These are phyloP conservation scores for Heliconius cydno DNA, from an alignment of 2,888 invertebrate species.

Conservation along the genomic window DNA sequence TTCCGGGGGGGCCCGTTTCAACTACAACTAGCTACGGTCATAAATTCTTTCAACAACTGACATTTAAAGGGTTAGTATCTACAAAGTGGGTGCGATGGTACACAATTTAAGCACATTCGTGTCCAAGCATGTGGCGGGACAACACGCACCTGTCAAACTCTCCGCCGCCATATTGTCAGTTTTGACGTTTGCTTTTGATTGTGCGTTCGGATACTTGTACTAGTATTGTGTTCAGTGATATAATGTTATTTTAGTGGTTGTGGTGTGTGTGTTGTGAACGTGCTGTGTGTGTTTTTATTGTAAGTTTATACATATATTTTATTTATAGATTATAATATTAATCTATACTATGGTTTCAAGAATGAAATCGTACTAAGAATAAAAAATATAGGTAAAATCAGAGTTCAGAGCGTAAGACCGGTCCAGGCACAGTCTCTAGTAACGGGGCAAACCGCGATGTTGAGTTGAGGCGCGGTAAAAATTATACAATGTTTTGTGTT, in stretches of 20 bases:
- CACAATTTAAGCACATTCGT: conserved; percentile 60
- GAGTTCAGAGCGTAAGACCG: no score
- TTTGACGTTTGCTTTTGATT: conserved; percentile 55
- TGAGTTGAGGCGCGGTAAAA: no score
- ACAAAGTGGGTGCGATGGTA: conserved; percentile 59
- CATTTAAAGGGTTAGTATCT: conserved; percentile 74
- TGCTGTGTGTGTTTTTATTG: conserved; percentile 55
- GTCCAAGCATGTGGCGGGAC: conserved; percentile 67
- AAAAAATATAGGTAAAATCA: no score
- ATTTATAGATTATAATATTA: no score
- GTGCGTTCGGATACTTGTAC: conserved; percentile 50
- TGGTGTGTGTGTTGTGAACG: conserved; percentile 52
- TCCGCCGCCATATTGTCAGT: conserved; percentile 58
- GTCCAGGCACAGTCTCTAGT: no score
- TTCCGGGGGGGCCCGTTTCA: conserved; percentile 71
- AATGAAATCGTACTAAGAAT: no score
- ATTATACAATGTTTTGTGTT: no score
- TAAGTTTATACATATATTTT: conserved; percentile 49
- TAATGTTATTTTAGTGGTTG: conserved; percentile 54
- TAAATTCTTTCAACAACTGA: conserved; percentile 81
- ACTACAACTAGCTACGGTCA: conserved; percentile 57
- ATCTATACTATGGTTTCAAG: no score
- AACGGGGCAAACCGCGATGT: no score
- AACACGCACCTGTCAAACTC: conserved; percentile 62
- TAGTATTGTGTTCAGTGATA: conserved; percentile 47